A percentile compares a stretch with the other conserved stretches of the same genome.
phyloP scores from a whole-genome alignment of 2,888 invertebrate genomes.

The Vandiemenella viatica region DNA sequence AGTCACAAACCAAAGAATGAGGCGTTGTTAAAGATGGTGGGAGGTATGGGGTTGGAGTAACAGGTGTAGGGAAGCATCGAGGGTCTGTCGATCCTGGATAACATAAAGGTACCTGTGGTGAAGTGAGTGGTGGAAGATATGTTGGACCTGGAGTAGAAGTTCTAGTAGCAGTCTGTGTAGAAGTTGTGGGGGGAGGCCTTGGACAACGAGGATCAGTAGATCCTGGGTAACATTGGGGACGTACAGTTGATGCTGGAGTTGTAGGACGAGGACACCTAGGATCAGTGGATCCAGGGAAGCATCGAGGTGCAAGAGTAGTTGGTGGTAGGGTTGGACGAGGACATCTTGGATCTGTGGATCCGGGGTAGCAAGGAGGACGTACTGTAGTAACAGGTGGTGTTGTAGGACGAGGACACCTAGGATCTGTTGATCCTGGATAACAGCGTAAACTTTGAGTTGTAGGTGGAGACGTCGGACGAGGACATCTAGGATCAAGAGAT shows the following conservation, averaged over 20 bases:
- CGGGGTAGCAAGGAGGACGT: constrained; percentile 23
- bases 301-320: constrained; percentile 11
- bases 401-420: constrained; percentile 7
- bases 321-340: constrained; percentile 17
- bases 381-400: constrained; percentile 12
- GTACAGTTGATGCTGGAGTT: constrained; percentile 8
- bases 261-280: constrained; percentile 10
- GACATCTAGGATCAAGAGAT: constrained; percentile 20
- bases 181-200: neutral
- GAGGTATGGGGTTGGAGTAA: neutral
- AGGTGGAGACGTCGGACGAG: constrained; percentile 20
- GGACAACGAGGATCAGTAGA: constrained; percentile 17
- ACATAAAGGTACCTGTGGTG: constrained; percentile 16
- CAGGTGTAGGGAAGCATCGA: constrained; percentile 7
- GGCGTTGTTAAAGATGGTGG: constrained; percentile 21
- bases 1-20: constrained; percentile 2
- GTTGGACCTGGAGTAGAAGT: constrained; percentile 22
- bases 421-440: constrained; percentile 7
- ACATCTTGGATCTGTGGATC: constrained; percentile 23
- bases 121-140: constrained; percentile 9
- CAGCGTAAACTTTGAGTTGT: constrained; percentile 14
- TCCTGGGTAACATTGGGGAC: constrained; percentile 24
- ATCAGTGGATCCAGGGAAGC: constrained; percentile 16
- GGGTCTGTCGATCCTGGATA: constrained; percentile 14
- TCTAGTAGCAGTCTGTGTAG: constrained; percentile 16